phyloP scores from a whole-genome alignment of 2,113 vertebrate species.

The Zapornia atra region DNA sequence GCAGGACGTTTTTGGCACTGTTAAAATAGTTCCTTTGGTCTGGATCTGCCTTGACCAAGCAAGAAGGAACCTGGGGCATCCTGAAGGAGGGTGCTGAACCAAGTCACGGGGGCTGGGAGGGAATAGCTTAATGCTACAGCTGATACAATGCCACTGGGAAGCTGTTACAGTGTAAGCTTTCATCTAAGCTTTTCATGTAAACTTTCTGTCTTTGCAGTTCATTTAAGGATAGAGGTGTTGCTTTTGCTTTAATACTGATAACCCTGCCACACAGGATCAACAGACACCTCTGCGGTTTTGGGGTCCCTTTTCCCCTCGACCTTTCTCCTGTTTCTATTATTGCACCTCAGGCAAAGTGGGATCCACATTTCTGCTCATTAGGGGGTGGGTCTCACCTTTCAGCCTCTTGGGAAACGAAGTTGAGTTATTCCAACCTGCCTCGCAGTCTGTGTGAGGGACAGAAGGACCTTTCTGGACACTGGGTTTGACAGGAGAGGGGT shows the following conservation, averaged over 20 bases:
- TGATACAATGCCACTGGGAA: neutral
- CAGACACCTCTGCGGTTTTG: neutral
- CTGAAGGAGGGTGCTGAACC: neutral
- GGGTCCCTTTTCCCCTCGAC: neutral
- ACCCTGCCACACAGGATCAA: neutral
- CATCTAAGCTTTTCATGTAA: neutral
- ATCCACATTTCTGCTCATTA: neutral
- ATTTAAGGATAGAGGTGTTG: neutral
- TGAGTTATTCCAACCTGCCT: neutral
- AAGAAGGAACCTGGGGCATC: neutral
- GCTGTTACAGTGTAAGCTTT: neutral
- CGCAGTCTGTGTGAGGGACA: neutral
- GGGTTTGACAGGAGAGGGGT: neutral
- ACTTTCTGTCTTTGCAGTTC: neutral
- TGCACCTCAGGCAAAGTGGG: fast-evolving
- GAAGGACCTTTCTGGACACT: neutral
- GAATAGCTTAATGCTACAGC: neutral
- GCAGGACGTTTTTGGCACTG: neutral
- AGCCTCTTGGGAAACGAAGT: neutral
- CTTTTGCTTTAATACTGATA: neutral
- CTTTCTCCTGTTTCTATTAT: neutral
- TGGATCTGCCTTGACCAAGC: neutral
- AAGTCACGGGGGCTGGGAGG: neutral
- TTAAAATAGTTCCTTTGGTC: neutral
- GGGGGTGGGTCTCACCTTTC: neutral